These are phyloP conservation scores for Siniperca obscura DNA, from an alignment of 2,797 vertebrate species.

Conservation along the genomic window DNA sequence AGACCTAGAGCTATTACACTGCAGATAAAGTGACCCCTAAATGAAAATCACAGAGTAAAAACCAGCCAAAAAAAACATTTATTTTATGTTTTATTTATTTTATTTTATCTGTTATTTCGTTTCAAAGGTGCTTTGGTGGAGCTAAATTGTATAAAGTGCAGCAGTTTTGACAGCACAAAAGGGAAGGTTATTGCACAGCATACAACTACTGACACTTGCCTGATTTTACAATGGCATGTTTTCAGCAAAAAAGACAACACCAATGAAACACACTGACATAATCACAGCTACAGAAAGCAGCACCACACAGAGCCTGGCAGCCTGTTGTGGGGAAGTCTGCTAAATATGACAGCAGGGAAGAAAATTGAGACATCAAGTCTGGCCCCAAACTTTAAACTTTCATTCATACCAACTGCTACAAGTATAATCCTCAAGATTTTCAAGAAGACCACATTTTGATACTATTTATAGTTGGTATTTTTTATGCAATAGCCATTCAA, in stretches of 20 bases:
- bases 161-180: background rate
- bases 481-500: background rate
- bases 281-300: background rate
- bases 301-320: background rate
- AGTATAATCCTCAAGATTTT: background rate
- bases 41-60: background rate
- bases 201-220: background rate
- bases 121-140: background rate
- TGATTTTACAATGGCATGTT: background rate
- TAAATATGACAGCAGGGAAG: background rate
- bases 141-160: background rate
- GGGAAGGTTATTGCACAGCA: background rate
- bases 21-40: no score
- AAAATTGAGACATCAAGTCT: background rate
- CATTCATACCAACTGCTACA: background rate
- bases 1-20: background rate
- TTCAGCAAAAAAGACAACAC: conserved; percentile 10
- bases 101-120: background rate
- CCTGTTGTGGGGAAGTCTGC: background rate
- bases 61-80: background rate
- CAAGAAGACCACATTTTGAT: background rate
- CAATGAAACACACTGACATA: background rate
- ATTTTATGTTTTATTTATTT: no score
- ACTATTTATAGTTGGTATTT: background rate
- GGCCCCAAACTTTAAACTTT: background rate